phyloP scores from a whole-genome alignment of 2,888 invertebrate species.

The Lissonota sp. region DNA sequence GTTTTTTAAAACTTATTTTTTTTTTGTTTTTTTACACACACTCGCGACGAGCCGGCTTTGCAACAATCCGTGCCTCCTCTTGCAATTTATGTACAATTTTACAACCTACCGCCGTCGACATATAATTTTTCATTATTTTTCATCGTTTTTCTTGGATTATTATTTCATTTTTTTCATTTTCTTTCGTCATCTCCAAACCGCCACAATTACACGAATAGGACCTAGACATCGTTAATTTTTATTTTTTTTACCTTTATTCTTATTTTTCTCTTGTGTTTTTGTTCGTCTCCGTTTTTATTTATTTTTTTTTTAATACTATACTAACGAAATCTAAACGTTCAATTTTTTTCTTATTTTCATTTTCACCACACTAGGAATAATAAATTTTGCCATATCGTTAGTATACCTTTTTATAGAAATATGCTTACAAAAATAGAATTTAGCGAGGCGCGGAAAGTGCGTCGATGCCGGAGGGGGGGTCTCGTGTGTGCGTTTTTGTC shows the following conservation, averaged over 20 bases:
- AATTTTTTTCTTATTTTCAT: conserved; percentile 77
- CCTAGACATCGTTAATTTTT: conserved; percentile 84
- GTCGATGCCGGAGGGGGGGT: conserved; percentile 73
- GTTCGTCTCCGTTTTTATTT: conserved; percentile 66
- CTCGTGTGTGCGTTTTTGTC: conserved; percentile 47
- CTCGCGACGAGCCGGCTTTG: conserved; percentile 79
- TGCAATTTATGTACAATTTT: conserved; percentile 87
- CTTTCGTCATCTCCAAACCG: conserved; percentile 69
- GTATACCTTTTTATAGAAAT: conserved; percentile 84
- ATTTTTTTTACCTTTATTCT: conserved; percentile 41
- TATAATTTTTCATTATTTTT: conserved; percentile 80
- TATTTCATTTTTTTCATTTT: conserved; percentile 45
- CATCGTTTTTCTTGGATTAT: conserved; percentile 57
- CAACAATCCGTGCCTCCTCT: conserved; percentile 85
- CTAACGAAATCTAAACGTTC: conserved; percentile 84
- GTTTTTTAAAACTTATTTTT: conserved; percentile 27
- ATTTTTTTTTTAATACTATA: no score
- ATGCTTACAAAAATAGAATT: conserved; percentile 84
- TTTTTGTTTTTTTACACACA: conserved; percentile 64
- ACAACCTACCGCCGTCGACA: conserved; percentile 84
- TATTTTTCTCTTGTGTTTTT: neutral
- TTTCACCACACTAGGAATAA: conserved; percentile 84
- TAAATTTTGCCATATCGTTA: conserved; percentile 84
- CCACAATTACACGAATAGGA: conserved; percentile 83
- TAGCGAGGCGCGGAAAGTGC: conserved; percentile 82